Evolutionary conservation across 1,140 invertebrate genomes (phyloP).

Genomic region (Papilio polytes): DNA sequence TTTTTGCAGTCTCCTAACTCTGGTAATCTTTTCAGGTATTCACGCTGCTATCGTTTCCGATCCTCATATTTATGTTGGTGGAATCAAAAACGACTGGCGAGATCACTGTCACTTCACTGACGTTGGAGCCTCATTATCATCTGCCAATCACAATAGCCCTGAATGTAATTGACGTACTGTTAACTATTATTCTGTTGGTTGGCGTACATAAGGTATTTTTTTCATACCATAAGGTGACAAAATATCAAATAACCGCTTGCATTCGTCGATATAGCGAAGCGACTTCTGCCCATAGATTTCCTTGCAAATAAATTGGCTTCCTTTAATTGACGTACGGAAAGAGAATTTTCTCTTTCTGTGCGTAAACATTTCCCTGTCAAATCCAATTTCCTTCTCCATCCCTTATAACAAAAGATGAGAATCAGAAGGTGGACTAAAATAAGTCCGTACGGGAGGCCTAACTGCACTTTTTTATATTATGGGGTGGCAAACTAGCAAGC

Average conservation of each 20-base stretch:
- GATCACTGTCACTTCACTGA: slow-evolving; percentile 15
- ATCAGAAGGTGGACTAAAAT: too few relatives aligned
- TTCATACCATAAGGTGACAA: neutral
- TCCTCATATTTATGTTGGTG: slow-evolving; percentile 55
- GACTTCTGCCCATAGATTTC: neutral
- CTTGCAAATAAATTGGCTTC: too few relatives aligned
- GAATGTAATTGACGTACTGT: slow-evolving; percentile 51
- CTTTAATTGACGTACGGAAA: too few relatives aligned
- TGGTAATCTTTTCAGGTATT: slow-evolving; percentile 54
- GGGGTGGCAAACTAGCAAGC: too few relatives aligned
- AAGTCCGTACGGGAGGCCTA: too few relatives aligned
- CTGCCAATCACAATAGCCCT: slow-evolving; percentile 52
- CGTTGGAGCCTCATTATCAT: slow-evolving; percentile 45
- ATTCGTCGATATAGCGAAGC: neutral
- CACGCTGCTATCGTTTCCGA: slow-evolving; percentile 53
- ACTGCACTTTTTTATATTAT: too few relatives aligned
- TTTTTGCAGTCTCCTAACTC: neutral
- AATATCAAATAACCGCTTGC: neutral
- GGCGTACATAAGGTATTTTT: slow-evolving; percentile 57
- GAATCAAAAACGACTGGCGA: slow-evolving; percentile 44
- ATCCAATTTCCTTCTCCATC: too few relatives aligned
- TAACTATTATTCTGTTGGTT: slow-evolving; percentile 56
- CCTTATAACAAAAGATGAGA: too few relatives aligned
- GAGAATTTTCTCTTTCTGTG: too few relatives aligned
- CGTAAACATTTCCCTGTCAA: too few relatives aligned